Percentiles rank a stretch among this genome's conserved stretches.
Evolutionary conservation across 1,140 invertebrate genomes (phyloP).

Genomic region (Probaryconus sp.): DNA sequence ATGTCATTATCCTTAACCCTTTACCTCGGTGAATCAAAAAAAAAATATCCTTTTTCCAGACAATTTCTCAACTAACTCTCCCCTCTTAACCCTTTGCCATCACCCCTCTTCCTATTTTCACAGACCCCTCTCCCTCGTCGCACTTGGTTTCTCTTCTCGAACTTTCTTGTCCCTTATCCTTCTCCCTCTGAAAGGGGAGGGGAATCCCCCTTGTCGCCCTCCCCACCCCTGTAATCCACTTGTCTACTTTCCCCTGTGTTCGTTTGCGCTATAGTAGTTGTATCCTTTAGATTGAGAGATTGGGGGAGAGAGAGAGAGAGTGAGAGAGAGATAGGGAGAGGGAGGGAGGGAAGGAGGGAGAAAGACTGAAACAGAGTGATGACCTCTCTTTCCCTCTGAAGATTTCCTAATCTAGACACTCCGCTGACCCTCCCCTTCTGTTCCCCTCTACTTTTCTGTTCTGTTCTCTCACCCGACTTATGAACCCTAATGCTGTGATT

Average conservation of each 20-base stretch:
- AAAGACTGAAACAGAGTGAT: no score
- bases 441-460: conserved; percentile 38
- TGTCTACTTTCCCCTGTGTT: conserved; percentile 41
- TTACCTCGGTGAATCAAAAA: no score
- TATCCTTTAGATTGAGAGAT: conserved; percentile 49
- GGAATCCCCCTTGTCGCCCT: conserved; percentile 22
- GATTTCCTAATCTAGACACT: conserved; percentile 44
- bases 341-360: no score
- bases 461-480: conserved; percentile 23
- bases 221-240: conserved; percentile 22
- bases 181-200: no score
- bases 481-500: neutral
- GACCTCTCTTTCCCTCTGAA: conserved; percentile 14
- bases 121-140: conserved; percentile 72
- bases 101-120: conserved; percentile 76
- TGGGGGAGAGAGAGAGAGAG: no score
- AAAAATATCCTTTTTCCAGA: no score
- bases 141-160: conserved; percentile 64
- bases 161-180: conserved; percentile 65
- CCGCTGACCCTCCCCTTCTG: conserved; percentile 21
- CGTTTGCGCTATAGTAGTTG: conserved; percentile 35
- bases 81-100: no score
- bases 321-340: no score
- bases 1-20: no score
- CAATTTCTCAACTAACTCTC: no score